A percentile compares a stretch with the other conserved stretches of the same genome.
These are phyloP conservation scores for Apotomis betuletana DNA, from an alignment of 2,888 invertebrate genomes.

Conservation along the genomic window DNA sequence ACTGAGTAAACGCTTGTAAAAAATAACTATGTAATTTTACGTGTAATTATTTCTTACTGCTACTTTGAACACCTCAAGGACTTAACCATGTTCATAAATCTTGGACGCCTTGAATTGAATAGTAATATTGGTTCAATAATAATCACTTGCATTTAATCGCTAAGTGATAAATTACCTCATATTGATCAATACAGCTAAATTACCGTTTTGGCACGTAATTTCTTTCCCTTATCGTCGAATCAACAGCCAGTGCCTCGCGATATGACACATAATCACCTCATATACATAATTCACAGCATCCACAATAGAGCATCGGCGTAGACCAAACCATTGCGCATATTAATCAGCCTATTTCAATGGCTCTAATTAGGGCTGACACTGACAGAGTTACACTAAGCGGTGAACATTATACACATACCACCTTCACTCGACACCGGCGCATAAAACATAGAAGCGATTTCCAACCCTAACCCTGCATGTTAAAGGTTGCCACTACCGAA, in stretches of 20 bases:
- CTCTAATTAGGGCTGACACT: conserved; percentile 79
- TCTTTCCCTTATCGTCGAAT: conserved; percentile 38
- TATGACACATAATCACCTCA: conserved; percentile 66
- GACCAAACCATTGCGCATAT: conserved; percentile 73
- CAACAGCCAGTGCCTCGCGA: conserved; percentile 42
- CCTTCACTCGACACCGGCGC: conserved; percentile 12
- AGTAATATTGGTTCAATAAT: background rate
- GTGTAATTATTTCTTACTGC: too few species aligned
- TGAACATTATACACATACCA: conserved; percentile 48
- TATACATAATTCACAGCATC: conserved; percentile 68
- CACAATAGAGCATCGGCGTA: conserved; percentile 73
- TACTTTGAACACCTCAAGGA: too few species aligned
- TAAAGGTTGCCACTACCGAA: conserved; percentile 6
- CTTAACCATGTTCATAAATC: background rate
- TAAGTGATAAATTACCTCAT: background rate
- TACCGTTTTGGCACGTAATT: conserved; percentile 26
- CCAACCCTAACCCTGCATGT: conserved; percentile 15
- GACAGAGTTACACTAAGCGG: conserved; percentile 76
- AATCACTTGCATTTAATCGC: background rate
- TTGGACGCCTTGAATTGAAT: background rate
- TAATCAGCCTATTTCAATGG: conserved; percentile 80
- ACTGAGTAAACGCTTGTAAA: too few species aligned
- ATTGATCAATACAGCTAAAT: conserved; percentile 13
- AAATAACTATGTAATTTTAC: too few species aligned
- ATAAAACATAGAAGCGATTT: background rate